A percentile compares a stretch with the other conserved stretches of the same genome.
phyloP scores from a whole-genome alignment of 2,888 invertebrate genomes.

The Xestobium rufovillosum region DNA sequence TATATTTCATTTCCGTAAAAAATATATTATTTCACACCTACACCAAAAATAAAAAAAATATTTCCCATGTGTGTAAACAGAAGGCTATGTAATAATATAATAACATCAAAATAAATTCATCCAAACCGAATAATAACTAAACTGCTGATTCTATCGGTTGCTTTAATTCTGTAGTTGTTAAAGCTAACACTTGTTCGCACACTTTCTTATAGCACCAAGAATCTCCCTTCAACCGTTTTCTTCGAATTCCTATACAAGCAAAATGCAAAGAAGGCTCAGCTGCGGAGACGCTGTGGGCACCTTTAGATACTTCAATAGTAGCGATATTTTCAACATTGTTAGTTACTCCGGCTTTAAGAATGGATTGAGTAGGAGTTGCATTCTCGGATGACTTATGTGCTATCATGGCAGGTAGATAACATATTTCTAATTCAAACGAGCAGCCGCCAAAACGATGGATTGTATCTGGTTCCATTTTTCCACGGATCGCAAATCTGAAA shows the following conservation, averaged over 20 bases:
- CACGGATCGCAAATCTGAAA: slow-evolving; percentile 57
- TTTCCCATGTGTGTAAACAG: slow-evolving; percentile 4
- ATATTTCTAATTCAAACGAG: slow-evolving; percentile 67
- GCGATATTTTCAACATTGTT: background rate
- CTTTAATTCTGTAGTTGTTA: slow-evolving; percentile 41
- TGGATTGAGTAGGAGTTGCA: slow-evolving; percentile 31
- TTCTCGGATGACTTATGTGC: slow-evolving; percentile 10
- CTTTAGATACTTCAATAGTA: background rate
- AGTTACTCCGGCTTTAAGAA: slow-evolving; percentile 27
- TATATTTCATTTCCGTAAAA: background rate
- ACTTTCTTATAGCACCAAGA: slow-evolving; percentile 74
- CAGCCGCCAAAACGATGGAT: slow-evolving; percentile 37
- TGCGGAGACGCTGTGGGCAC: background rate
- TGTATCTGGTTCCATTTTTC: slow-evolving; percentile 49
- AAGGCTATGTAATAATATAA: background rate
- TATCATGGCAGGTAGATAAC: slow-evolving; percentile 44
- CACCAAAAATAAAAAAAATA: background rate
- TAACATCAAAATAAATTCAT: no score
- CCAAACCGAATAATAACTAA: slow-evolving; percentile 19
- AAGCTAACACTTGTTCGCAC: slow-evolving; percentile 62
- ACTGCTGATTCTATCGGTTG: slow-evolving; percentile 30
- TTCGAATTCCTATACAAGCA: slow-evolving; percentile 54
- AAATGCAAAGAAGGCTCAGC: slow-evolving; percentile 15
- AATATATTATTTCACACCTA: background rate
- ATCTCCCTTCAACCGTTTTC: slow-evolving; percentile 69